phyloP scores from a whole-genome alignment of 2,113 vertebrate species.

The Corythornis cristatus region DNA sequence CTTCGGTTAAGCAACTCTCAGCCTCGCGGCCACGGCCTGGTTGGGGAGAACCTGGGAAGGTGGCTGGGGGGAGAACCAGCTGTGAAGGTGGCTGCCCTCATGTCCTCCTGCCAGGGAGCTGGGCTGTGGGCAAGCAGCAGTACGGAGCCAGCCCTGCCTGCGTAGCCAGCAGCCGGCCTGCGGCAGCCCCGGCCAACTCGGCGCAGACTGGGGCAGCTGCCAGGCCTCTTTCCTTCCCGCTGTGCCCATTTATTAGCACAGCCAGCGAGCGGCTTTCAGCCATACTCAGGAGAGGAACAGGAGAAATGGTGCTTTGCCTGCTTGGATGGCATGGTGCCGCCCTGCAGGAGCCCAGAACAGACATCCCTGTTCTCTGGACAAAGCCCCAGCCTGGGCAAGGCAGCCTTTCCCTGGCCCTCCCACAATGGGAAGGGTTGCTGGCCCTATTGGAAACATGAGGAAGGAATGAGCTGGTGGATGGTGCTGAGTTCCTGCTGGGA shows the following conservation, averaged over 20 bases:
- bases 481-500: not conserved
- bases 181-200: not conserved
- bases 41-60: not conserved
- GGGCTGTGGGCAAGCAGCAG: not conserved
- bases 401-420: not conserved
- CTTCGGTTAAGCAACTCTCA: rapidly evolving
- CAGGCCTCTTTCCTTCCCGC: slow-evolving; percentile 14
- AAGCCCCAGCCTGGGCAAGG: not conserved
- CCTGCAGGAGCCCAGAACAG: rapidly evolving
- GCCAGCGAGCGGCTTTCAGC: not conserved
- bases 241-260: not conserved
- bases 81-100: not conserved
- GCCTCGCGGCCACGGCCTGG: rapidly evolving
- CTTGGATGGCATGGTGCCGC: rapidly evolving
- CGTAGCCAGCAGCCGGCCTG: not conserved
- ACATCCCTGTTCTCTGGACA: rapidly evolving
- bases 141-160: not conserved
- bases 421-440: rapidly evolving
- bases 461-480: not conserved
- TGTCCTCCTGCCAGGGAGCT: not conserved
- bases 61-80: not conserved
- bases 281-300: not conserved
- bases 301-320: not conserved
- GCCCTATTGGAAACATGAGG: rapidly evolving
- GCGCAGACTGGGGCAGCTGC: not conserved